These are phyloP conservation scores for Ectemnius lituratus DNA, from an alignment of 2,888 invertebrate genomes.

Conservation along the genomic window DNA sequence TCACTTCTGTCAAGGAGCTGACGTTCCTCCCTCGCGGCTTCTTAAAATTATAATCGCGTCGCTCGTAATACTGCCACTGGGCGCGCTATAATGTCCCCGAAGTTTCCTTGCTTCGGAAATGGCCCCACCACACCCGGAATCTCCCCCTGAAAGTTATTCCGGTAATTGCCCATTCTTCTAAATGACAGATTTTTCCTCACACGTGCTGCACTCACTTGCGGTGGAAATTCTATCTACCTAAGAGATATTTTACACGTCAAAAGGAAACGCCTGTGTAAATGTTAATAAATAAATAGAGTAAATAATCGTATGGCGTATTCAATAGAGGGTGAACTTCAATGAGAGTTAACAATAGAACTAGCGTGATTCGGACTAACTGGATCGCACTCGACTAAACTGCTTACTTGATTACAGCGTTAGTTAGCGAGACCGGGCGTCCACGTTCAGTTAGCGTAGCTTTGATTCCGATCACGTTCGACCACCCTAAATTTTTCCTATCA, in stretches of 20 bases:
- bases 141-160: background rate
- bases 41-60: conserved; percentile 33
- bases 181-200: background rate
- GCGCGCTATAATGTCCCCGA: background rate
- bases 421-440: conserved; percentile 34
- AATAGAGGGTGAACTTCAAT: background rate
- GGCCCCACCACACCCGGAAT: background rate
- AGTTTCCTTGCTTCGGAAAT: background rate
- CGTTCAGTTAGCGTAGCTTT: background rate
- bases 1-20: conserved; percentile 55
- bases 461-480: conserved; percentile 54
- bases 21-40: conserved; percentile 16
- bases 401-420: conserved; percentile 64
- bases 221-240: background rate
- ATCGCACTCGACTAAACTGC: conserved; percentile 64
- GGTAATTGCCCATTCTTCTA: background rate
- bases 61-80: conserved; percentile 2
- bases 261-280: background rate
- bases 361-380: conserved; percentile 64
- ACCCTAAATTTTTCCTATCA: conserved; percentile 35
- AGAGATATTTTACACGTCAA: background rate
- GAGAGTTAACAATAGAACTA: background rate
- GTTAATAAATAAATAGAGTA: background rate
- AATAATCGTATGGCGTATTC: background rate
- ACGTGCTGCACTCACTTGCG: no score